These are phyloP conservation scores for Arenaria interpres DNA, from an alignment of 2,113 vertebrate genomes.

Conservation along the genomic window DNA sequence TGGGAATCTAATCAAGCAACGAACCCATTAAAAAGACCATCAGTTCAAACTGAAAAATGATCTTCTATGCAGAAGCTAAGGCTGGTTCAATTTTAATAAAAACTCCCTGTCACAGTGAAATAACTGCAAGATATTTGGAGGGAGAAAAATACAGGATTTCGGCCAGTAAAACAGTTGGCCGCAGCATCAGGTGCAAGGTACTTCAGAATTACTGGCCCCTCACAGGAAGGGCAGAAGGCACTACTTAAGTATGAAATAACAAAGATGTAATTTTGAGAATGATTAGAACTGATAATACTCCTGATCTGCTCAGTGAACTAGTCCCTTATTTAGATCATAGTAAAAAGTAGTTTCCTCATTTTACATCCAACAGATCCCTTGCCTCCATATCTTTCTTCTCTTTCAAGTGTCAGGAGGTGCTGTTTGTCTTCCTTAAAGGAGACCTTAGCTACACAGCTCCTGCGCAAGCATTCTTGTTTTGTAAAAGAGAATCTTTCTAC, in stretches of 20 bases:
- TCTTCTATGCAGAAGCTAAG: neutral
- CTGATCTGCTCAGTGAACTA: neutral
- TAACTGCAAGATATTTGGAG: neutral
- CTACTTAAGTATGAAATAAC: neutral
- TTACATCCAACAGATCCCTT: rapidly evolving
- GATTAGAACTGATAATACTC: neutral
- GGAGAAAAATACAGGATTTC: neutral
- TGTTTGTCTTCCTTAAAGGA: neutral
- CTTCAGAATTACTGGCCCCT: neutral
- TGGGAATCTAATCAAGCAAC: neutral
- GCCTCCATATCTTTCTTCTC: neutral
- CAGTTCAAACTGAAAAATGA: neutral
- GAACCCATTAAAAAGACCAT: neutral
- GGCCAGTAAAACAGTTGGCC: neutral
- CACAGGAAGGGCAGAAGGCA: neutral
- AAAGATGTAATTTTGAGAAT: neutral
- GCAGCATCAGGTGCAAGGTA: neutral
- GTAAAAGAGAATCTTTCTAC: neutral
- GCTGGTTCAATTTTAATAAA: neutral
- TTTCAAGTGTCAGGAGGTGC: neutral
- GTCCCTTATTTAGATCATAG: neutral
- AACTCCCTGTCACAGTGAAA: neutral
- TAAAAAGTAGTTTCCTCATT: neutral
- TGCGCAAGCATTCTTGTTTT: neutral
- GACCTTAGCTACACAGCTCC: neutral